Evolutionary conservation across 1,140 invertebrate species (phyloP).

Genomic region (Orchesella cincta): DNA sequence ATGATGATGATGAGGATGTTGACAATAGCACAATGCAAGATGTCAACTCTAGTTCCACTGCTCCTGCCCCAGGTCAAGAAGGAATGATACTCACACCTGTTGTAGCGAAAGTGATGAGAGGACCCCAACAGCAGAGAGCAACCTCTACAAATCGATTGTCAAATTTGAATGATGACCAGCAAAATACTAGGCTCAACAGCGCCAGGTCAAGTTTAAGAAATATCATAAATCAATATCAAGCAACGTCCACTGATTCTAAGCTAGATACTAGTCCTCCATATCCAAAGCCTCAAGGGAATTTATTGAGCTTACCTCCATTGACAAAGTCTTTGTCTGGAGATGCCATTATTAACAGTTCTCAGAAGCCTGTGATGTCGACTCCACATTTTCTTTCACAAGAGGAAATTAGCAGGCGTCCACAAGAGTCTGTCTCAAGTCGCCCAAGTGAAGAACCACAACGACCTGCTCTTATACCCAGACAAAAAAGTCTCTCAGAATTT

Average conservation of each 20-base stretch:
- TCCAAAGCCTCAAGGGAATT: not conserved
- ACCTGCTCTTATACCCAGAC: slow-evolving; percentile 39
- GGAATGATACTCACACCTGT: slow-evolving; percentile 41
- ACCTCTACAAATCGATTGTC: slow-evolving; percentile 36
- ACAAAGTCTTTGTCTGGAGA: slow-evolving; percentile 45
- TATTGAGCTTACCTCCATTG: slow-evolving; percentile 32
- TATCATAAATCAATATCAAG: slow-evolving; percentile 38
- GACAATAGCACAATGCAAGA: no score
- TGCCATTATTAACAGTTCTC: slow-evolving; percentile 28
- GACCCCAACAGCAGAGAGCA: slow-evolving; percentile 48
- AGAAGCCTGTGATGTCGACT: not conserved
- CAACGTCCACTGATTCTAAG: not conserved
- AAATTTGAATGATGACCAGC: slow-evolving; percentile 5
- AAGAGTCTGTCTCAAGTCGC: no score
- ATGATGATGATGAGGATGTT: not conserved
- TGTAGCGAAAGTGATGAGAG: slow-evolving; percentile 48
- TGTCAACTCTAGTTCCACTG: not conserved
- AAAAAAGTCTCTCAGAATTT: slow-evolving; percentile 48
- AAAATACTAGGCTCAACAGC: slow-evolving; percentile 28
- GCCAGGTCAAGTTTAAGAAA: slow-evolving; percentile 39
- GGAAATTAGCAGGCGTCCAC: no score
- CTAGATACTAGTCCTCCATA: slow-evolving; percentile 1
- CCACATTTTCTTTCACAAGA: no score
- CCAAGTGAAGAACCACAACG: not conserved
- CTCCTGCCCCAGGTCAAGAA: not conserved